Conservation (phyloP, 2,888 invertebrate genomes). For the Mycogona germanica region DNA sequence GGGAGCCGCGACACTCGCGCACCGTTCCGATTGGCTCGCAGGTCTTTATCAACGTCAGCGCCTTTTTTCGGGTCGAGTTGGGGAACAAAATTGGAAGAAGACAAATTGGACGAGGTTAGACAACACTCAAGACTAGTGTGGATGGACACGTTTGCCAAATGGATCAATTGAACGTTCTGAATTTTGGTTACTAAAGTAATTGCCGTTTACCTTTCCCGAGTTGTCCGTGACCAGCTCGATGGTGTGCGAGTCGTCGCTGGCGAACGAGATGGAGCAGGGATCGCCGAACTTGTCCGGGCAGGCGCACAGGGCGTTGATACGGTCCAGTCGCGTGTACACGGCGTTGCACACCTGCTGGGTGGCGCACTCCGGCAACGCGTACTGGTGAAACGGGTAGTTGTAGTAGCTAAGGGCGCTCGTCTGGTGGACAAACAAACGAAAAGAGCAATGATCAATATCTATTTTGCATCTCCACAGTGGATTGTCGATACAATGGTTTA, state of each 20-base stretch:
- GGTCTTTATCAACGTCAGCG: slow-evolving; percentile 80
- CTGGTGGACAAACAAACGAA: slow-evolving; percentile 10
- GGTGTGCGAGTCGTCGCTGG: slow-evolving; percentile 82
- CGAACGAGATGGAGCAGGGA: slow-evolving; percentile 80
- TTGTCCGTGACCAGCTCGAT: slow-evolving; percentile 77
- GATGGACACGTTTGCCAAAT: too few species aligned
- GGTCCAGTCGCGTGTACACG: slow-evolving; percentile 80
- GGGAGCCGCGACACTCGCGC: slow-evolving; percentile 72
- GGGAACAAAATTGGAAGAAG: neutral
- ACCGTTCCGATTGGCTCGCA: slow-evolving; percentile 87
- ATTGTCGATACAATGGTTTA: neutral
- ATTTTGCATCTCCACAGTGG: neutral
- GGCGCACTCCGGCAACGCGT: slow-evolving; percentile 82
- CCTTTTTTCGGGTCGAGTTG: slow-evolving; percentile 35
- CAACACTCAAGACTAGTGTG: neutral
- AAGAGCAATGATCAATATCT: too few species aligned
- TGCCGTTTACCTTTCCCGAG: slow-evolving; percentile 57
- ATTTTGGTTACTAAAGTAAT: neutral
- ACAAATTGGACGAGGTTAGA: slow-evolving; percentile 10
- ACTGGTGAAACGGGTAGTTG: slow-evolving; percentile 87
- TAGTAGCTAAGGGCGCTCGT: slow-evolving; percentile 45
- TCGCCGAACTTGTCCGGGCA: slow-evolving; percentile 79
- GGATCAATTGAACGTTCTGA: too few species aligned
- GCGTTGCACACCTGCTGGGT: slow-evolving; percentile 92
- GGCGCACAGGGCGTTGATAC: slow-evolving; percentile 83